Base-by-base conservation (phyloP, 2,797 vertebrate species). In the Cuculus canorus region DNA sequence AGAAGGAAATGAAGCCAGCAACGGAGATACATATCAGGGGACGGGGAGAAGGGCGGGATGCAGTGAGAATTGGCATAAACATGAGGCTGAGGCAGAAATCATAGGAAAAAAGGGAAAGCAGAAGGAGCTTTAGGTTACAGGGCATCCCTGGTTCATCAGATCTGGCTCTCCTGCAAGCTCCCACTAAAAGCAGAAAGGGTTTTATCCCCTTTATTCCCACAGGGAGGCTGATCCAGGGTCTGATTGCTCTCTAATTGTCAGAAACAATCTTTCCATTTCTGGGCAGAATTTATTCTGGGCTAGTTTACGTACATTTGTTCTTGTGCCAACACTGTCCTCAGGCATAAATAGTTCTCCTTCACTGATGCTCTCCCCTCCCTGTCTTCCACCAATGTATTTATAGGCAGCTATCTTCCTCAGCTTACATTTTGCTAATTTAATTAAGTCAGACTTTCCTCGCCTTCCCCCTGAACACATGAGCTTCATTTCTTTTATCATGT, bases 271-370 rank as follows among this genome's bases (percentile, higher is more conserved):
- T 72, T 65, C 86, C 32, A 0, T 93, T 95, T 84, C 90, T 70
- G 83, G 73, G 63, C 47, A 92, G 86, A 81, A 84, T 86, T 95
- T 93, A 94, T 92, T 95, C 83, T 82, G 59, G 82, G 83, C 86
- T 54, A 48, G 88, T 92, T 96, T 93, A 65, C 2, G 1, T 66
- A 56, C 59, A 66, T 82, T 86, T 90, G 52, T 70, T 72, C 93
- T 79, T 21, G 47, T 94, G 95, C 94, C 86, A 92, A 50, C 59
- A 10, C 73, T 84, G 28, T 93, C 95, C 92, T 94, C 70, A 0
- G 86, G 93, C 95, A 92, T 90, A 92, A 96, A 96, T 90, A 95
- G 90, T 56, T 95, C 83, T 92, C 77, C 66, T 86, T 93, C 3
- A 0, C 66, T 35, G 66, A 69, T 25, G 63, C 28, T 79, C 69